Evolutionary conservation across 2,888 invertebrate species (phyloP), one percentile per base, ranked within the genome.

Genomic region (Parelbella ahira): DNA sequence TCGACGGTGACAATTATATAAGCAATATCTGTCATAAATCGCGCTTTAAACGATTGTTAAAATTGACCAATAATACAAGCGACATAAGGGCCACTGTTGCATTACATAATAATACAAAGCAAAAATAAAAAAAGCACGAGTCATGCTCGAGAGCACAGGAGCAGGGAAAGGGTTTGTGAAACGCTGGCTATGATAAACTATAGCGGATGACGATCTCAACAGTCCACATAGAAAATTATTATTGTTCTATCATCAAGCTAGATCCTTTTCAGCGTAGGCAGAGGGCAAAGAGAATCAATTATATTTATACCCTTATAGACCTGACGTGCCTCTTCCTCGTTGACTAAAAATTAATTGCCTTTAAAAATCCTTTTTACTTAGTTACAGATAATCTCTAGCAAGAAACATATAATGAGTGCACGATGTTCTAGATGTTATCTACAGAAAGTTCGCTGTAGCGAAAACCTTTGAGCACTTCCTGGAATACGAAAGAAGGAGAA

Each of bases 401-500:
- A n/a, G n/a, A n/a, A n/a, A n/a, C n/a, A 15, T 6, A 21, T 11
- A 7, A 19, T 18, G 18, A 19, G 3, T 19, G 21, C 19, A 15
- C 24, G 23, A 30, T 24, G 18, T 18, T 12, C 11, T 12, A 18
- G 12, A 11, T 20, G 25, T 13, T 33, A 41, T 33, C 20, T 13
- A 27, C 19, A 12, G 12, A 32, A 41, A 41, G 20, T 33, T 13
- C 27, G 9, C 15, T 27, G 33, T 27, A 20, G 15, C 24, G 7
- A 25, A 27, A 9, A 53, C 44, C 44, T 44, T 29, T 37, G 45
- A 49, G 48, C 44, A 52, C 63, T 60, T 64, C 63, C 62, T 51
- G 63, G 80, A 75, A 80, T 80, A 81, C 73, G 61, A 75, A 80
- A 74, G 63, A 64, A 67, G 69, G 79, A 73, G 80, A n/a, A n/a